A percentile compares a stretch with the other conserved stretches of the same genome.
phyloP scores from a whole-genome alignment of 1,140 invertebrate genomes.

The Conus ventricosus region DNA sequence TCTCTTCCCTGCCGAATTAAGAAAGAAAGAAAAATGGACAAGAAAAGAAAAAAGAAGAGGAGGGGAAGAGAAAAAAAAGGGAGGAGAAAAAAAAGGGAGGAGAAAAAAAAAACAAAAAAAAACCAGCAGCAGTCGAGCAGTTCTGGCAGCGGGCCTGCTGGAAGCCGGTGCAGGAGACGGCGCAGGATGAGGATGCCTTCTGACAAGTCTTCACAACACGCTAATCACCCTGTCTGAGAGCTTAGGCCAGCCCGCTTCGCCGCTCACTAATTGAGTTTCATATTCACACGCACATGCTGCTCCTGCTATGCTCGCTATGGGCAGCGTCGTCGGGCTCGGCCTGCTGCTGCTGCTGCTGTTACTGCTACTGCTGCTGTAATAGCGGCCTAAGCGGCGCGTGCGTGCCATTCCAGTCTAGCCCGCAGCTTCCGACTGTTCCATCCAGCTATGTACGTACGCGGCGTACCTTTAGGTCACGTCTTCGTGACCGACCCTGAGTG shows the following conservation, averaged over 20 bases:
- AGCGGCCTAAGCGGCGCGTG: not conserved
- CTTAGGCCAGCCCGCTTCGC: constrained; percentile 5
- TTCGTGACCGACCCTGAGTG: not conserved
- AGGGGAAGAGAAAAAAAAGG: not conserved
- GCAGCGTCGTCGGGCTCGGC: not conserved
- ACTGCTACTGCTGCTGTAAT: not conserved
- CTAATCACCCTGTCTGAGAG: constrained; percentile 27
- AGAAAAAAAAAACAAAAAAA: not conserved
- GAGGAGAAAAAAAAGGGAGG: not conserved
- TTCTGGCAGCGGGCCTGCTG: constrained; percentile 5
- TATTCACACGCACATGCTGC: constrained; percentile 23
- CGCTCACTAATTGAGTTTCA: constrained; percentile 32
- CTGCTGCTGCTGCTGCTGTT: not conserved
- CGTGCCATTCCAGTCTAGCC: not conserved
- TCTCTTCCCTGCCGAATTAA: not conserved
- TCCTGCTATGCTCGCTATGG: not conserved
- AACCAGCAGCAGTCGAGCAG: not conserved
- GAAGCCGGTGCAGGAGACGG: not conserved
- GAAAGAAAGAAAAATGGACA: not conserved
- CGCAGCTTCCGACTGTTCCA: not conserved
- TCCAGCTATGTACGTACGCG: not conserved
- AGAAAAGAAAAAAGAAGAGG: not conserved
- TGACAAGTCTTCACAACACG: constrained; percentile 32
- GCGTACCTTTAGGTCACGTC: not conserved
- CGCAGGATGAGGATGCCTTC: constrained; percentile 22